phyloP scores from a whole-genome alignment of 2,888 invertebrate genomes.

The Brenthis daphne region DNA sequence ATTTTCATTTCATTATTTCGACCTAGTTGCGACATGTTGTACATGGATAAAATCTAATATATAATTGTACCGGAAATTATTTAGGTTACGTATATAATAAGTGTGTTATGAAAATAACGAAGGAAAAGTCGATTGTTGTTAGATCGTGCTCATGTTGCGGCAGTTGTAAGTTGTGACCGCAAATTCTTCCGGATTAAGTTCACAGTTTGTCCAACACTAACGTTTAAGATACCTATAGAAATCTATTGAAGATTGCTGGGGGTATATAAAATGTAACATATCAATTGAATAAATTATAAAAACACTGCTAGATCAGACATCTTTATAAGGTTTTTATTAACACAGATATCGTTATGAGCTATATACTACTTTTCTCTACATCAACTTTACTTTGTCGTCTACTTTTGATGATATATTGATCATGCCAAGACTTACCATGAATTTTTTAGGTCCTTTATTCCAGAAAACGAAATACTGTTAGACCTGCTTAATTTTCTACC shows the following conservation, averaged over 20 bases:
- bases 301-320: no score
- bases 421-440: constrained; percentile 80
- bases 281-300: no score
- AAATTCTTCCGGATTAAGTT: constrained; percentile 33
- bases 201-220: background rate
- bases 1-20: no score
- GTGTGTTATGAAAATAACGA: constrained; percentile 13
- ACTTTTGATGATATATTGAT: background rate
- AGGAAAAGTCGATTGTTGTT: constrained; percentile 18
- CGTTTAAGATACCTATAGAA: background rate
- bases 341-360: no score
- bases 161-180: constrained; percentile 30
- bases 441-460: constrained; percentile 80
- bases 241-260: no score
- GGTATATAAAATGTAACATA: no score
- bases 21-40: no score
- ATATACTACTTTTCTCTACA: background rate
- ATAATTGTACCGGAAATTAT: no score
- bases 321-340: no score
- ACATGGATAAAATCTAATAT: no score
- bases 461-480: constrained; percentile 84
- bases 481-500: constrained; percentile 78
- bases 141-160: constrained; percentile 15
- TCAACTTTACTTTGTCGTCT: background rate
- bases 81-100: background rate